Base-by-base conservation (phyloP, 2,888 invertebrate genomes). In the Ferdinandea cuprea region DNA sequence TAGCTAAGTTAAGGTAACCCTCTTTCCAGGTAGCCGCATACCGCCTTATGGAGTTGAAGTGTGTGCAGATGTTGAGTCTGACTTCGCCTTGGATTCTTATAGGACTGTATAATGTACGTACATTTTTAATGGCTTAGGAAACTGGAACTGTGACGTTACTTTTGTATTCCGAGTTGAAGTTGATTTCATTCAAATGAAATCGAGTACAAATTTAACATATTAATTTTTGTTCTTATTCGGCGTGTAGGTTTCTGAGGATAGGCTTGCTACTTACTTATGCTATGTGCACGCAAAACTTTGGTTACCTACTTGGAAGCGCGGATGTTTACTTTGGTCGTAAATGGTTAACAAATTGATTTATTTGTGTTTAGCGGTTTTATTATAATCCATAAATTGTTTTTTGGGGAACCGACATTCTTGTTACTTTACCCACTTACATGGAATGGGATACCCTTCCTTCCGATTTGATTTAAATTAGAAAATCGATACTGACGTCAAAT, bases 81-180 rank as follows among this genome's bases (percentile, higher is more conserved):
- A 19, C 32, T 8, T 1, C n/a, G n/a, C 35, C 17, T 30, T 28
- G 37, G 52, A 58, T 59, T 66, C 65, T 65, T 63, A 13, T 15
- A 52, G 13, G 15, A 37, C 44, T 66, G 42, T 37, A 6, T 32
- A 15, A n/a, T 71, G 19, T 44, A 15, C 19, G 15, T 19, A 19
- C 32, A 32, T 58, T 44, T 37, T 65, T 19, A 50, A 50, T 63
- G 19, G 50, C 15, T 69, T 40, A 11, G 35, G 32, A 59, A 66
- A 76, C 76, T 76, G 30, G 68, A 61, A 74, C 65, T 42, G 32
- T 66, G 66, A 66, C 48, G 42, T 59, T 59, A 61, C 15, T 54
- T 76, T 46, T 40, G 25, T 46, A 61, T 61, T 52, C 35, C 32
- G 28, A 9, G 25, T 1, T 19, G 54, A 32, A 54, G 54, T 52